phyloP scores from a whole-genome alignment of 2,113 vertebrate genomes.

The Pedionomus torquatus region DNA sequence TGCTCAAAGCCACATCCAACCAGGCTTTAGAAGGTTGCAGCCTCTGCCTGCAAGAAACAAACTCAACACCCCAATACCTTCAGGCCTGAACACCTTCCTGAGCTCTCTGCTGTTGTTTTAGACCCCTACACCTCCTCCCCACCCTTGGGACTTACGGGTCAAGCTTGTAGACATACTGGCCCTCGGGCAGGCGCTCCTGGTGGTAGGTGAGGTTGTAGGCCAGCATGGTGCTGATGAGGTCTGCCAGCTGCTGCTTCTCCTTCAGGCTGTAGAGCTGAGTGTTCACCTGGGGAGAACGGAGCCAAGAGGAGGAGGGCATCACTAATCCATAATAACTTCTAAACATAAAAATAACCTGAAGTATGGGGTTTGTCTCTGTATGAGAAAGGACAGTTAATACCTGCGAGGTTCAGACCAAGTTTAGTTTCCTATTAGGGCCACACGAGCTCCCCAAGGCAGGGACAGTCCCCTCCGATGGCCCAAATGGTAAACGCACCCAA shows the following conservation, averaged over 20 bases:
- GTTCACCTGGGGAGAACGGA: slow-evolving; percentile 83
- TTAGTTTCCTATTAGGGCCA: background rate
- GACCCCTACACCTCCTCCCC: accelerated
- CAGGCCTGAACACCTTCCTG: background rate
- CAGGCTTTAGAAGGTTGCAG: background rate
- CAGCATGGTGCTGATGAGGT: slow-evolving; percentile 91
- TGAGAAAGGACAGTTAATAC: background rate
- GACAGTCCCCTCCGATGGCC: background rate
- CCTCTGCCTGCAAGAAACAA: background rate
- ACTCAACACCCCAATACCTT: accelerated
- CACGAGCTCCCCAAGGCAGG: accelerated
- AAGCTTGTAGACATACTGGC: slow-evolving; percentile 88
- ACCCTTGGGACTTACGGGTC: slow-evolving; percentile 86
- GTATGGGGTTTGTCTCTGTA: accelerated
- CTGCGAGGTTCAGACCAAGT: accelerated
- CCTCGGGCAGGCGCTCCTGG: slow-evolving; percentile 90
- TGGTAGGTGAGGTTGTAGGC: slow-evolving; percentile 94
- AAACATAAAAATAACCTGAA: background rate
- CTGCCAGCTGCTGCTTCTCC: slow-evolving; percentile 91
- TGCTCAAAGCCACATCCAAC: background rate
- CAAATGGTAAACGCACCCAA: background rate
- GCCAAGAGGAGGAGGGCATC: background rate
- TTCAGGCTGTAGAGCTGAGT: slow-evolving; percentile 91
- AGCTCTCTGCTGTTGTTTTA: background rate
- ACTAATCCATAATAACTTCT: accelerated